Evolutionary conservation across 2,797 vertebrate genomes (phyloP).

Genomic region (Microctenopoma steveboyesi): DNA sequence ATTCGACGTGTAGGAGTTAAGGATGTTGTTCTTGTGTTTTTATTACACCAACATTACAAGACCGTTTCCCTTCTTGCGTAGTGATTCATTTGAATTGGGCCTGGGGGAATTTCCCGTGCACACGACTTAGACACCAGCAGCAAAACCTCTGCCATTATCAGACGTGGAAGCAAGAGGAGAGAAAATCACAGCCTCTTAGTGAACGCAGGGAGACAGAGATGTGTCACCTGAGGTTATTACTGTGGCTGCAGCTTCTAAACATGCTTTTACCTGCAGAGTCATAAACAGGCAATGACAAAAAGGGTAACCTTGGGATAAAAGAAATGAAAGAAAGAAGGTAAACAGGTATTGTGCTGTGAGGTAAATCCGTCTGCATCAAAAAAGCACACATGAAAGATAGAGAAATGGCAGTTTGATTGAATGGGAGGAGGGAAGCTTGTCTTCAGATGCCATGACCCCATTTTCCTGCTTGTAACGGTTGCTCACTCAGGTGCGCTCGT

Average conservation of each 20-base stretch:
- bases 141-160: conserved; percentile 49
- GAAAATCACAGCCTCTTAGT: conserved; percentile 20
- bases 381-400: conserved; percentile 35
- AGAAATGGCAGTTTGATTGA: conserved; percentile 52
- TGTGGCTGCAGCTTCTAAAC: conserved; percentile 15
- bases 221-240: conserved; percentile 39
- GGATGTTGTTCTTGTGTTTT: conserved; percentile 24
- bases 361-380: conserved; percentile 22
- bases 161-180: conserved; percentile 45
- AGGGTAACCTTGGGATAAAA: conserved; percentile 16
- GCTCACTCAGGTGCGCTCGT: conserved; percentile 49
- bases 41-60: conserved; percentile 15
- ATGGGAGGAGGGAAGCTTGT: conserved; percentile 50
- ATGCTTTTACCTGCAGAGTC: conserved; percentile 21
- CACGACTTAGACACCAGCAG: conserved; percentile 36
- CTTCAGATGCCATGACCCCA: conserved; percentile 62
- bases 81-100: conserved; percentile 36
- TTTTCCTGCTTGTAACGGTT: conserved; percentile 55
- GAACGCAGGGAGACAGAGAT: conserved; percentile 24
- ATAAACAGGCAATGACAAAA: conserved; percentile 16
- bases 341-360: conserved; percentile 7
- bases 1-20: neutral
- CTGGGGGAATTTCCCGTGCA: conserved; percentile 1
- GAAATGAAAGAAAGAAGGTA: neutral
- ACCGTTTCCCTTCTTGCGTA: neutral